These are phyloP conservation scores for Trissolcus basalis DNA, from an alignment of 1,140 invertebrate genomes.

Conservation along the genomic window DNA sequence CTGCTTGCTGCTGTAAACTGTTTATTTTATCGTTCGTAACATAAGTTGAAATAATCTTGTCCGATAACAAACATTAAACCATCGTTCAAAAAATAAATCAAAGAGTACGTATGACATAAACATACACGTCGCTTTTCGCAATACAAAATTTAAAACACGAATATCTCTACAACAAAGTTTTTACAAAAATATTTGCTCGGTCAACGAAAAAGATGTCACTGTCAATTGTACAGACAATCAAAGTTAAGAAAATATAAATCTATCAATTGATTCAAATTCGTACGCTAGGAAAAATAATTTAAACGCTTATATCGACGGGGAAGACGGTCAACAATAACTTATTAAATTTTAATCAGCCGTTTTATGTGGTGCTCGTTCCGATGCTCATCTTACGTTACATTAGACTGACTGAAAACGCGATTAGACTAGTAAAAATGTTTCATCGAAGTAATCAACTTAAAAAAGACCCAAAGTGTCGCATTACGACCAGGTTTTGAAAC, in stretches of 20 bases:
- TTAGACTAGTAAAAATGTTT: slow-evolving; percentile 51
- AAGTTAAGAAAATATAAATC: slow-evolving; percentile 50
- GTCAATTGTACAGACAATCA: slow-evolving; percentile 29
- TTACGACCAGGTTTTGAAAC: too few species aligned
- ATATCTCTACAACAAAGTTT: slow-evolving; percentile 7
- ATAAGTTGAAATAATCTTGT: neutral
- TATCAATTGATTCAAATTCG: slow-evolving; percentile 42
- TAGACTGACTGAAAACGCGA: slow-evolving; percentile 40
- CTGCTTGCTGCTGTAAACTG: slow-evolving; percentile 37
- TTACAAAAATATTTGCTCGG: slow-evolving; percentile 38
- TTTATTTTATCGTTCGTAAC: slow-evolving; percentile 20
- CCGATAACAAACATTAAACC: neutral
- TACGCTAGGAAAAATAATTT: slow-evolving; percentile 44
- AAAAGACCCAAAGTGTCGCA: slow-evolving; percentile 12
- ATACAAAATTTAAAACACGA: neutral
- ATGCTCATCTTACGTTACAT: slow-evolving; percentile 38
- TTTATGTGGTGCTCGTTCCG: slow-evolving; percentile 31
- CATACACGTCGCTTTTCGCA: neutral
- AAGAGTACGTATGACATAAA: neutral
- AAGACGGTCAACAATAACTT: slow-evolving; percentile 47
- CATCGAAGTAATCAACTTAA: slow-evolving; percentile 37
- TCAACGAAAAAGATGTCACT: slow-evolving; percentile 15
- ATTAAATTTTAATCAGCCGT: slow-evolving; percentile 34
- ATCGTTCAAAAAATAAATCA: neutral
- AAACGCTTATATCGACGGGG: slow-evolving; percentile 32